These are phyloP conservation scores for Zaprionus taronus DNA, from an alignment of 1,140 invertebrate species.

Conservation along the genomic window DNA sequence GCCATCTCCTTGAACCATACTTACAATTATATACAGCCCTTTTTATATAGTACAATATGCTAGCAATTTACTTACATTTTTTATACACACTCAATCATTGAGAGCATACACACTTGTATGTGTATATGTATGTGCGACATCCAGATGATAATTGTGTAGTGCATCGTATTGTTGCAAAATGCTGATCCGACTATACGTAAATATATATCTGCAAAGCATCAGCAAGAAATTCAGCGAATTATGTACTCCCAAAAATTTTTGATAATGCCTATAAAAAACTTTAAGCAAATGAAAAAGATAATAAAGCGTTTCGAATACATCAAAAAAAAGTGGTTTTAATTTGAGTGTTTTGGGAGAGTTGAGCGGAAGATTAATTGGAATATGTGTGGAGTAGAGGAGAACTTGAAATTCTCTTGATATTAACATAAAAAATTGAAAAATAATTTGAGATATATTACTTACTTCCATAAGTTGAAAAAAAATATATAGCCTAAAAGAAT, in stretches of 20 bases:
- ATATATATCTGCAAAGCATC: slow-evolving; percentile 17
- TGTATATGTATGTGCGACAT: slow-evolving; percentile 45
- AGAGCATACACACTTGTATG: slow-evolving; percentile 21
- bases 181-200: slow-evolving; percentile 10
- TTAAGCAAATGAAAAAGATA: slow-evolving; percentile 59
- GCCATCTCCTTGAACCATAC: slow-evolving; percentile 54
- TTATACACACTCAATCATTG: slow-evolving; percentile 31
- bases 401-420: too few species aligned
- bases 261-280: slow-evolving; percentile 61
- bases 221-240: slow-evolving; percentile 26
- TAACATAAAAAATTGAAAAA: too few species aligned
- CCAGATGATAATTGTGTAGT: slow-evolving; percentile 68
- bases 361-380: too few species aligned
- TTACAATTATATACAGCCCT: slow-evolving; percentile 56
- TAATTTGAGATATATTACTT: too few species aligned
- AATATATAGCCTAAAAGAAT: too few species aligned
- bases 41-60: slow-evolving; percentile 65
- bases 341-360: too few species aligned
- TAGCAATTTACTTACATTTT: slow-evolving; percentile 68
- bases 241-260: slow-evolving; percentile 56
- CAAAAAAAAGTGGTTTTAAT: background rate
- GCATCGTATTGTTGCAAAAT: slow-evolving; percentile 55
- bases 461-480: too few species aligned
- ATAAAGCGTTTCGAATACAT: slow-evolving; percentile 59
- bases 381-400: too few species aligned